phyloP scores from a whole-genome alignment of 2,888 invertebrate species.

The Adelognathus sp. region DNA sequence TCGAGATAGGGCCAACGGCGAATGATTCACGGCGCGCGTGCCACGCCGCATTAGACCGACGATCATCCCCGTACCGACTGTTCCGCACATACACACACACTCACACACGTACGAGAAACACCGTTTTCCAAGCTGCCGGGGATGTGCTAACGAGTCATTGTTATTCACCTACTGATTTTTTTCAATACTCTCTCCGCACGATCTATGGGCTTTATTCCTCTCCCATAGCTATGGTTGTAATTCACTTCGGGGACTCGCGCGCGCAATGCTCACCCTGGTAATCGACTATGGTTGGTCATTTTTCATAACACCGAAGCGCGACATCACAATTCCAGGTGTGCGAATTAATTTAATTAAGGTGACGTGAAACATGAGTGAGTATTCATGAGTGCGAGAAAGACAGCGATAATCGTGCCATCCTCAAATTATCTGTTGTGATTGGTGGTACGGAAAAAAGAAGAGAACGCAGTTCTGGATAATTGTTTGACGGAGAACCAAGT shows the following conservation, averaged over 20 bases:
- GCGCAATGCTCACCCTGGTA: neutral
- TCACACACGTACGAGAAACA: slow-evolving; percentile 3
- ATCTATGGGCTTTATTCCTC: slow-evolving; percentile 6
- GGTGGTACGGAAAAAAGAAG: too few species aligned
- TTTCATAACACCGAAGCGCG: neutral
- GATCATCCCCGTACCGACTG: slow-evolving; percentile 33
- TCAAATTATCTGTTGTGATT: too few species aligned
- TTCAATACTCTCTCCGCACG: neutral
- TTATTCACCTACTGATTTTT: slow-evolving; percentile 47
- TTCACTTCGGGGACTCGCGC: neutral
- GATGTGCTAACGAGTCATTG: slow-evolving; percentile 61
- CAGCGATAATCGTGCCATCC: too few species aligned
- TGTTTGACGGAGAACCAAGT: too few species aligned
- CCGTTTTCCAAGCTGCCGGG: slow-evolving; percentile 40
- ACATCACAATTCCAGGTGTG: neutral
- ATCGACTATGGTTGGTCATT: slow-evolving; percentile 29
- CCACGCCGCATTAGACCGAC: slow-evolving; percentile 55
- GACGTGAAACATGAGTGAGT: too few species aligned
- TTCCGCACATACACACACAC: neutral
- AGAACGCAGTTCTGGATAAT: too few species aligned
- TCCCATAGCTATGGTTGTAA: neutral
- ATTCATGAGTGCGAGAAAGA: too few species aligned
- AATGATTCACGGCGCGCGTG: slow-evolving; percentile 63
- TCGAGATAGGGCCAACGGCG: slow-evolving; percentile 55
- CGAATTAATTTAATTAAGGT: neutral